phyloP scores from a whole-genome alignment of 2,113 vertebrate species.

The Pollimyrus isidori region DNA sequence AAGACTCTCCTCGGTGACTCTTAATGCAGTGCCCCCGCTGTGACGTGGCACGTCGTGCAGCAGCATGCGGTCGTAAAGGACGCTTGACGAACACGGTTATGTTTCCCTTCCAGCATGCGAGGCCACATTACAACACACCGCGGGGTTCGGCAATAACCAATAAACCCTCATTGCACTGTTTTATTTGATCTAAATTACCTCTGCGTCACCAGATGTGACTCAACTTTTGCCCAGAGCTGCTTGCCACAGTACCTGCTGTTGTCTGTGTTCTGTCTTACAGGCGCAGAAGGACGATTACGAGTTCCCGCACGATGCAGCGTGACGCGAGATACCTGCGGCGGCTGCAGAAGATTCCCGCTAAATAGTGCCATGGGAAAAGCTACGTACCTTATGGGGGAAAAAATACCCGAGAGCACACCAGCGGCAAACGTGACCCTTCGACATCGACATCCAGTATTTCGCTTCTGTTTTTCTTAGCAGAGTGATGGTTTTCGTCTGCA shows the following conservation, averaged over 20 bases:
- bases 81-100: neutral
- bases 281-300: neutral
- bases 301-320: neutral
- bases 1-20: neutral
- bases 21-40: neutral
- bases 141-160: neutral
- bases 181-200: slow-evolving; percentile 18
- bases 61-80: neutral
- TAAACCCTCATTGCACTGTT: slow-evolving; percentile 1
- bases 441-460: neutral
- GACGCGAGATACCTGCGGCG: neutral
- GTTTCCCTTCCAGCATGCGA: neutral
- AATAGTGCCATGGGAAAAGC: neutral
- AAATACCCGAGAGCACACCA: neutral
- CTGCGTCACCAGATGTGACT: slow-evolving; percentile 10
- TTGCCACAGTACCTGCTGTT: too few relatives aligned
- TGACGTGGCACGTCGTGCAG: neutral
- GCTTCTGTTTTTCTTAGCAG: neutral
- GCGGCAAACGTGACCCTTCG: neutral
- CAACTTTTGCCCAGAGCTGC: neutral
- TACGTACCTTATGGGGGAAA: neutral
- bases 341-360: neutral
- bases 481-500: neutral
- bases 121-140: neutral
- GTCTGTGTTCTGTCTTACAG: neutral